Conservation (phyloP, 1,140 invertebrate genomes). For the Psilanteris sp. region DNA sequence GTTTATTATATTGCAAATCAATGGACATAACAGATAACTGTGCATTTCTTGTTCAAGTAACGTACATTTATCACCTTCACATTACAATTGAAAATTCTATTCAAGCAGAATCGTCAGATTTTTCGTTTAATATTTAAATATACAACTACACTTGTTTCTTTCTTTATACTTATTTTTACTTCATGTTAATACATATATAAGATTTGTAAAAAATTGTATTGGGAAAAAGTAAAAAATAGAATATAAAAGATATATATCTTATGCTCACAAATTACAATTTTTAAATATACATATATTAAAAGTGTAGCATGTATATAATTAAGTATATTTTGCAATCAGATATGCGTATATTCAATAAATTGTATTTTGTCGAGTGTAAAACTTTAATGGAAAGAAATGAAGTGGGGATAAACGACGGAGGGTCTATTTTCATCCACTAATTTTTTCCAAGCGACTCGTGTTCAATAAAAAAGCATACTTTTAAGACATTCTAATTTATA, state of each 20-base stretch:
- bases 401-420: background rate
- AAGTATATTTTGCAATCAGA: no score
- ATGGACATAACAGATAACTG: background rate
- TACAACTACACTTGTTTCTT: constrained; percentile 31
- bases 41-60: constrained; percentile 29
- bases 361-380: no score
- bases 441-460: no score
- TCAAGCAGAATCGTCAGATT: constrained; percentile 32
- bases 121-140: constrained; percentile 21
- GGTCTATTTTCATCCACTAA: constrained; percentile 15
- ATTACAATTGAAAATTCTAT: constrained; percentile 32
- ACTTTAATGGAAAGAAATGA: constrained; percentile 14
- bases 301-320: no score
- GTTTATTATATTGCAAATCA: no score
- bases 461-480: no score
- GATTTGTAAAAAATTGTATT: constrained; percentile 21
- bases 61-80: constrained; percentile 11
- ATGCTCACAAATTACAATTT: no score
- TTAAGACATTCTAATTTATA: no score
- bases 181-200: constrained; percentile 7
- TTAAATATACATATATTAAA: no score
- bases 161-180: constrained; percentile 1
- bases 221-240: constrained; percentile 21
- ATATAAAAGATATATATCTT: constrained; percentile 35
- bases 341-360: no score